Evolutionary conservation across 2,113 vertebrate genomes (phyloP), one percentile per base, ranked within the genome.

Genomic region (Myiagra hebetior): DNA sequence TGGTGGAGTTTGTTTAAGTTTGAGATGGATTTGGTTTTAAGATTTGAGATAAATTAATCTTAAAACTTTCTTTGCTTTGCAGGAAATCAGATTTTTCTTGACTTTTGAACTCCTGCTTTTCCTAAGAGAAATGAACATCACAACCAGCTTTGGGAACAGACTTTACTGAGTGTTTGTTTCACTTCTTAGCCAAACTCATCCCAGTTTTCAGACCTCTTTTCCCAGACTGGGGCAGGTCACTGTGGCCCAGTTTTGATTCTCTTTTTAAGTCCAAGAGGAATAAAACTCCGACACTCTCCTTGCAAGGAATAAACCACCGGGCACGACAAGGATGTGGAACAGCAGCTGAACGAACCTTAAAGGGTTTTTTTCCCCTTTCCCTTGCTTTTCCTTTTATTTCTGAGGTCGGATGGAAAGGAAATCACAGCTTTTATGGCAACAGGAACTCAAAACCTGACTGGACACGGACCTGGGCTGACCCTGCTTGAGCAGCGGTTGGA

Each of bases 71-170:
- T 59, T 53, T 10, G 65, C 7, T 37, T 56, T 9, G 64, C 19
- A 92, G 47, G 19, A 85, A 84, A 93, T 35, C 24, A 1, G 24
- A 63, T 73, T n/a, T 60, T 56, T 22, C 13, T 55, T 33, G 27
- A 47, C 21, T 49, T 41, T 21, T 16, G 30, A 79, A 39, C 16
- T 35, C 46, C n/a, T 9, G 0, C 15, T 50, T 41, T 50, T 59
- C 21, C 0, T 2, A 22, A 37, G 24, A 79, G 56, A 52, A 86
- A 75, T 0, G 2, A 2, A 8, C 5, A 19, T 23, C 14, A 16
- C 44, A 30, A 19, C 17, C 31, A 55, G 24, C 59, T 44, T 9
- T n/a, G 77, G 39, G 46, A 63, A 50, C 28, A 31, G 62, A 19
- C 11, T 73, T 77, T 17, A 6, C 24, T 13, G 24, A 53, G n/a